These are phyloP conservation scores for Uria lomvia DNA, from an alignment of 2,113 vertebrate species.

Conservation along the genomic window DNA sequence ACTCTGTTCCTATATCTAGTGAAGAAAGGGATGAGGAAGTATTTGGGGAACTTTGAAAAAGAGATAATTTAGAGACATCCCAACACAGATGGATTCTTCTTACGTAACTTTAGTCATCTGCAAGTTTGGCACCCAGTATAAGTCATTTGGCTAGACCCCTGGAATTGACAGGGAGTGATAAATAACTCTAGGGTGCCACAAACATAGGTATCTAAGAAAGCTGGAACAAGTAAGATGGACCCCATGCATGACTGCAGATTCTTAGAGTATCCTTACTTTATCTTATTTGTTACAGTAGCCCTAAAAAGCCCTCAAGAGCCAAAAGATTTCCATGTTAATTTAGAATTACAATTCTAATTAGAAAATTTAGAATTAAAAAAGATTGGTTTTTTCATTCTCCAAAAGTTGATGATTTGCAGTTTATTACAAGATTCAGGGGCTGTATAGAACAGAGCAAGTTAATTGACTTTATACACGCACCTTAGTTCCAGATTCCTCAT, in stretches of 20 bases:
- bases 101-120: not conserved
- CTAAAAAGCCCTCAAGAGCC: not conserved
- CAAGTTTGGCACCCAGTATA: not conserved
- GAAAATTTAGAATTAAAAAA: not conserved
- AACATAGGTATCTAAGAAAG: not conserved
- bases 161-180: not conserved
- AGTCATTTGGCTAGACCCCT: not conserved
- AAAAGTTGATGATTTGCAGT: not conserved
- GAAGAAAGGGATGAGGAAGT: not conserved
- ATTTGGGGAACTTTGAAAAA: not conserved
- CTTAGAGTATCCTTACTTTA: not conserved
- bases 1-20: not conserved
- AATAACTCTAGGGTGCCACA: not conserved
- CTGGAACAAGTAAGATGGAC: not conserved
- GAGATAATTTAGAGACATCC: not conserved
- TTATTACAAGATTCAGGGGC: not conserved
- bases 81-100: not conserved
- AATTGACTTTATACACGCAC: not conserved
- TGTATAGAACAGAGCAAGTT: not conserved
- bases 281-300: not conserved
- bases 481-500: not conserved
- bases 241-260: not conserved
- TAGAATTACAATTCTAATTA: not conserved
- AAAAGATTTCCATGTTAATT: not conserved
- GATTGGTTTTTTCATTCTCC: fast-evolving